A percentile compares a stretch with the other conserved stretches of the same genome.
These are phyloP conservation scores for Willowsia nigromaculata DNA, from an alignment of 2,888 invertebrate species.

Conservation along the genomic window DNA sequence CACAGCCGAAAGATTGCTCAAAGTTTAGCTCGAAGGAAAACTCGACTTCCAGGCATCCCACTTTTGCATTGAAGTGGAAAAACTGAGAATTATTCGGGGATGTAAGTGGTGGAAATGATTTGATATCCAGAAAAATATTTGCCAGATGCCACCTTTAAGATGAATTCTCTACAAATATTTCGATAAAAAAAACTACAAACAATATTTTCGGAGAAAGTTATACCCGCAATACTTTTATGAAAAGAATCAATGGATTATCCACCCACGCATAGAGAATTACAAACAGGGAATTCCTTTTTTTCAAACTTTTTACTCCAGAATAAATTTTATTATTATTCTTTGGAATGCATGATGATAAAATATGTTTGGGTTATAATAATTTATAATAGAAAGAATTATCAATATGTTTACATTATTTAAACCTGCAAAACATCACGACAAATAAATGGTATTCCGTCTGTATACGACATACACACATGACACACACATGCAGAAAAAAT, in stretches of 20 bases:
- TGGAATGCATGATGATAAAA: conserved; percentile 25
- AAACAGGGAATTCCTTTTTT: not conserved
- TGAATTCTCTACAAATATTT: not conserved
- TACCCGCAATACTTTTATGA: not conserved
- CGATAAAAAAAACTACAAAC: not conserved
- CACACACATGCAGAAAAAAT: conserved; percentile 23
- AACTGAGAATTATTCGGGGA: too few species aligned
- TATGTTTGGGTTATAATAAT: not conserved
- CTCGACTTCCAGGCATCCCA: not conserved
- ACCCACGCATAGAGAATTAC: not conserved
- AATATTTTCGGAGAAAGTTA: not conserved
- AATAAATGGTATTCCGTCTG: not conserved
- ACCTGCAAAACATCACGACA: conserved; percentile 29
- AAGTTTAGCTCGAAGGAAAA: not conserved
- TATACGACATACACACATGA: not conserved
- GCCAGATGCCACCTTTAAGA: not conserved
- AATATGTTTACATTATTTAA: not conserved
- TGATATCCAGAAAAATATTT: not conserved
- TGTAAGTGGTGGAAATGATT: not conserved
- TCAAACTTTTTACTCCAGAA: not conserved
- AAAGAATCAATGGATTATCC: not conserved
- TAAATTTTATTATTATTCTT: conserved; percentile 5
- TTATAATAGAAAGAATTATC: conserved; percentile 7
- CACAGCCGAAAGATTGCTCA: not conserved
- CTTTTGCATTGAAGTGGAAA: not conserved